Evolutionary conservation across 2,797 vertebrate species (phyloP), one percentile per base, ranked within the genome.

Genomic region (Tinamus major): DNA sequence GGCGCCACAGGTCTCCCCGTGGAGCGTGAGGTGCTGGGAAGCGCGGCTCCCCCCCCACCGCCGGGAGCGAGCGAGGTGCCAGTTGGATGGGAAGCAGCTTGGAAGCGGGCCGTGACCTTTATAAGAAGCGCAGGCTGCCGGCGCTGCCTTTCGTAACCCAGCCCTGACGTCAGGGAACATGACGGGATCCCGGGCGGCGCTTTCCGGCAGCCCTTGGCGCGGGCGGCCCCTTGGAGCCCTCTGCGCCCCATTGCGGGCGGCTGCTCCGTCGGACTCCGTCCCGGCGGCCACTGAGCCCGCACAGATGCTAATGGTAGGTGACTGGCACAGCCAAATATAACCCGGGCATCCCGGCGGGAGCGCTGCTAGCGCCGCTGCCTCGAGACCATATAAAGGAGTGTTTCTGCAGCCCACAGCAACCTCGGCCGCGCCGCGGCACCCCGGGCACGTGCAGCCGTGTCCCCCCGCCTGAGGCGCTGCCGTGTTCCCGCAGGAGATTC

Each of bases 401-500:
- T 96, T 97, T 95, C 92, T 93, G 80, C 75, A 80, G 87, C 71
- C 84, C n/a, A 35, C 59, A 85, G 49, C 33, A 37, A 69, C 15
- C 51, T 58, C 65, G 21, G 64, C 61, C 26, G 24, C 3, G 21
- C 39, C 39, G 9, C 9, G 39, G 39, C 39, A 11, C 39, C 39
- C 39, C 4, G 39, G 39, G 39, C 39, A 41, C 39, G 39, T 41
- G 39, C 39, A 13, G 13, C 44, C n/a, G 23, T 26, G 48, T 74
- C 69, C 87, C 65, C 59, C 27, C n/a, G 59, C 68, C 71, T 87
- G 76, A 93, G 75, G 76, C 48, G 27, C 81, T 21, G 61, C 64
- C 85, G 15, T 96, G 80, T 97, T 77, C 93, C 96, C 58, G 18
- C 97, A 98, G 97, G 98, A 97, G 98, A 98, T 96, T 98, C 97